Evolutionary conservation across 2,888 invertebrate genomes (phyloP).

Genomic region (Pyrrhosoma nymphula): DNA sequence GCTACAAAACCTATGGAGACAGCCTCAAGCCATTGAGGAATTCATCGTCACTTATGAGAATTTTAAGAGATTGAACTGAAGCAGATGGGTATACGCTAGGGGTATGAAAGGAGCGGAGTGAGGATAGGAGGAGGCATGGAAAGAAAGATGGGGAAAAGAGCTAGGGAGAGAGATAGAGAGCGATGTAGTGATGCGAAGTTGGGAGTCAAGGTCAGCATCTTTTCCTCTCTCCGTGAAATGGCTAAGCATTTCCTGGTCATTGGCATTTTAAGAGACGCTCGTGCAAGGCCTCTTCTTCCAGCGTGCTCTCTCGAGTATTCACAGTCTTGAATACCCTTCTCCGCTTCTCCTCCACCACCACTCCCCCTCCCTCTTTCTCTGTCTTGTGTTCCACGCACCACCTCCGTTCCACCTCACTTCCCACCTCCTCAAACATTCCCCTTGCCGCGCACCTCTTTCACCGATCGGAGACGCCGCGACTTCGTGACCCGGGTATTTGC

Average conservation of each 20-base stretch:
- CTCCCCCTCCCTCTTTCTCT: background rate
- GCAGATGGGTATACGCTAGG: background rate
- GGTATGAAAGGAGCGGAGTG: slow-evolving; percentile 61
- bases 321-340: slow-evolving; percentile 41
- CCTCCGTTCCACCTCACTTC: background rate
- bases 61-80: background rate
- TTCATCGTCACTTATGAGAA: background rate
- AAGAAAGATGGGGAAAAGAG: background rate
- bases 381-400: background rate
- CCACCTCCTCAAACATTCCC: background rate
- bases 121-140: background rate
- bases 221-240: slow-evolving; percentile 52
- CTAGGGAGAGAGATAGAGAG: background rate
- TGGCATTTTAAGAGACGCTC: slow-evolving; percentile 59
- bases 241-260: slow-evolving; percentile 66
- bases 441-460: background rate
- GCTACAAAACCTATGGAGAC: slow-evolving; percentile 6
- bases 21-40: background rate
- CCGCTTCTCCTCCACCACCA: background rate
- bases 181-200: slow-evolving; percentile 33
- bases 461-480: background rate
- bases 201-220: slow-evolving; percentile 60
- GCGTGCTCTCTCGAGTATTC: slow-evolving; percentile 47
- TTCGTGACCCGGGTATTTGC: slow-evolving; percentile 17
- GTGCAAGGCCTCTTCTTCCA: slow-evolving; percentile 25